Evolutionary conservation across 1,140 invertebrate genomes (phyloP).

Genomic region (Zaprionus ornatus): DNA sequence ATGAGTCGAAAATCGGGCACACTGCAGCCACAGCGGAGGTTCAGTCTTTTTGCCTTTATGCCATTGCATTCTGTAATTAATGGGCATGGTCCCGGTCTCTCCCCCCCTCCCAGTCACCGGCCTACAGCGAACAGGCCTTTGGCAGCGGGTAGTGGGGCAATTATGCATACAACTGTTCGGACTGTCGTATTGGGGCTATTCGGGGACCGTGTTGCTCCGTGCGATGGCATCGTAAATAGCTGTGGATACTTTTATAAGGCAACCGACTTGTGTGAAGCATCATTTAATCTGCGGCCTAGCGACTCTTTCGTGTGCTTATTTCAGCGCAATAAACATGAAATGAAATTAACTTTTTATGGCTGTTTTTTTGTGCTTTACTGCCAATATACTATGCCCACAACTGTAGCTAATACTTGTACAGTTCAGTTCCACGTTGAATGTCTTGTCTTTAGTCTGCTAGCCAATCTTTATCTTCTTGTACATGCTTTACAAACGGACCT

Average conservation of each 20-base stretch:
- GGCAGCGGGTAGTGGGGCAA: slow-evolving; percentile 40
- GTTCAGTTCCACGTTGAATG: neutral
- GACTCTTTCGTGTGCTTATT: slow-evolving; percentile 44
- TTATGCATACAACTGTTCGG: slow-evolving; percentile 48
- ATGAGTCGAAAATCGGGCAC: slow-evolving; percentile 15
- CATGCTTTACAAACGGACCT: neutral
- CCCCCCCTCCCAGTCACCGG: neutral
- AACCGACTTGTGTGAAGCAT: slow-evolving; percentile 40
- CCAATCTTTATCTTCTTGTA: neutral
- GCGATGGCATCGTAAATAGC: slow-evolving; percentile 47
- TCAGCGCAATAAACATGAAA: slow-evolving; percentile 52
- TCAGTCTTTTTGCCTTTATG: slow-evolving; percentile 53
- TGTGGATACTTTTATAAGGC: slow-evolving; percentile 41
- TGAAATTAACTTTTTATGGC: slow-evolving; percentile 65
- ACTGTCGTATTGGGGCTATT: slow-evolving; percentile 45
- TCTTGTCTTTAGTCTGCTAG: neutral
- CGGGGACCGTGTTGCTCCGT: slow-evolving; percentile 52
- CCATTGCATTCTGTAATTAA: slow-evolving; percentile 68
- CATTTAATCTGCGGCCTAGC: slow-evolving; percentile 48
- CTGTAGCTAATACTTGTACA: neutral
- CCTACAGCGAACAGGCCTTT: neutral
- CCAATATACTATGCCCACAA: neutral
- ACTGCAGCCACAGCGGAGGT: slow-evolving; percentile 3
- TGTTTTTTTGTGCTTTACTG: slow-evolving; percentile 13
- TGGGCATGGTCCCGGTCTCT: slow-evolving; percentile 21